Conservation (phyloP, 1,140 invertebrate species). For the Holcopasites calliopsidis region DNA sequence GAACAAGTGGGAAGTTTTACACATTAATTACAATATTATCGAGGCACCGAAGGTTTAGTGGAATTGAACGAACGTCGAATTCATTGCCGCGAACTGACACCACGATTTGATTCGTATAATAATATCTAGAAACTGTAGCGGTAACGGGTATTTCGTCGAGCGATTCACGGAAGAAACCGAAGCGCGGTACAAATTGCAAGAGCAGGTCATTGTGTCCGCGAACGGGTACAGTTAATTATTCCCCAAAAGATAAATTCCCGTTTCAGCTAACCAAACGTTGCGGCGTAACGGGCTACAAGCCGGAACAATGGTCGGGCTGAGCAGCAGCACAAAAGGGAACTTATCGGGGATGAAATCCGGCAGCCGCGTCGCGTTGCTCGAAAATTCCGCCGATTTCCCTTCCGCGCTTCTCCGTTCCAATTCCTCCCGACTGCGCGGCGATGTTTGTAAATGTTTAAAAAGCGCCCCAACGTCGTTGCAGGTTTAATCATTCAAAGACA, state of each 20-base stretch:
- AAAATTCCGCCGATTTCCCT: constrained; percentile 20
- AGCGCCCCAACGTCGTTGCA: neutral
- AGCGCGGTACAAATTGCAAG: neutral
- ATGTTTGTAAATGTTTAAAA: constrained; percentile 30
- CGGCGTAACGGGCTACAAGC: neutral
- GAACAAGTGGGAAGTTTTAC: too few species aligned
- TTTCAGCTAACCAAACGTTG: neutral
- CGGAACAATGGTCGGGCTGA: neutral
- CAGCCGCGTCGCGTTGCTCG: too few species aligned
- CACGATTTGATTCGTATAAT: too few species aligned
- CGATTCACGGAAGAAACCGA: neutral
- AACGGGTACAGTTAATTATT: neutral
- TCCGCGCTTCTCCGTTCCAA: neutral
- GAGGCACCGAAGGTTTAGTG: too few species aligned
- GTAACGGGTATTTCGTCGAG: neutral
- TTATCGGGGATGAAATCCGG: constrained; percentile 19
- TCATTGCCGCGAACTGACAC: too few species aligned
- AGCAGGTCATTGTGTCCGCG: neutral
- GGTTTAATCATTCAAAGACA: constrained; percentile 36
- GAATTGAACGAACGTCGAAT: too few species aligned
- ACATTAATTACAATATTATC: too few species aligned
- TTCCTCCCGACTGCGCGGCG: neutral
- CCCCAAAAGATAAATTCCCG: neutral
- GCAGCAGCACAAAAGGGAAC: neutral
- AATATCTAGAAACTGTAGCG: too few species aligned